Conservation (phyloP, 2,113 vertebrate genomes). For the Archocentrus centrarchus region DNA sequence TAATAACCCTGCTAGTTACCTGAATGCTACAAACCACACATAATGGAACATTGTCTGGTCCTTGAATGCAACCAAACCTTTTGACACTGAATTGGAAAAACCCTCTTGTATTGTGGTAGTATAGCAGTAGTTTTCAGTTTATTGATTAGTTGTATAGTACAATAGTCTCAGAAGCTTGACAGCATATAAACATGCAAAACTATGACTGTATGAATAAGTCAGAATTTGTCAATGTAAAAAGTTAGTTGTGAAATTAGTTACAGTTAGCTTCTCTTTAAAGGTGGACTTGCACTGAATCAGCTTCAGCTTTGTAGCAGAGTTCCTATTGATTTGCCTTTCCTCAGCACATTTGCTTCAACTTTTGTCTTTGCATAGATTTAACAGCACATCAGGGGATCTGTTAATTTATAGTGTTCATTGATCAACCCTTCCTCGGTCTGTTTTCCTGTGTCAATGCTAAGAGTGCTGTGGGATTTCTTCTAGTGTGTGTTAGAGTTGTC, state of each 20-base stretch:
- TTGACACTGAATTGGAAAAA: not conserved
- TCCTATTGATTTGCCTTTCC: not conserved
- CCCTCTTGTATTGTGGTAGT: not conserved
- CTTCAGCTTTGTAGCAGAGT: not conserved
- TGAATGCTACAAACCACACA: not conserved
- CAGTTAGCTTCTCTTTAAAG: not conserved
- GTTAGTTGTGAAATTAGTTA: not conserved
- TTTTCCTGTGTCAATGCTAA: constrained; percentile 34
- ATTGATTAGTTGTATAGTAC: not conserved
- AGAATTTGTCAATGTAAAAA: not conserved
- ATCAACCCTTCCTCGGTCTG: constrained; percentile 3
- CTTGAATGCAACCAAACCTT: not conserved
- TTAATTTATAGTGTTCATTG: constrained; percentile 42
- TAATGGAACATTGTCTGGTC: not conserved
- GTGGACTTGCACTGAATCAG: no score
- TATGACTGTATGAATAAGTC: not conserved
- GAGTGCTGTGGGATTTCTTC: constrained; percentile 31
- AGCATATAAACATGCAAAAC: not conserved
- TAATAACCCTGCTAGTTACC: no score
- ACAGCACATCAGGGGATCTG: constrained; percentile 20
- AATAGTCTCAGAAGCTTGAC: not conserved
- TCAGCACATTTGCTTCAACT: not conserved
- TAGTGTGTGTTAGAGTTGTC: constrained; percentile 23
- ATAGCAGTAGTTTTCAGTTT: not conserved
- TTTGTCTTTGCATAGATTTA: not conserved